phyloP scores from a whole-genome alignment of 2,888 invertebrate species.

The Nemapogon koenigi region DNA sequence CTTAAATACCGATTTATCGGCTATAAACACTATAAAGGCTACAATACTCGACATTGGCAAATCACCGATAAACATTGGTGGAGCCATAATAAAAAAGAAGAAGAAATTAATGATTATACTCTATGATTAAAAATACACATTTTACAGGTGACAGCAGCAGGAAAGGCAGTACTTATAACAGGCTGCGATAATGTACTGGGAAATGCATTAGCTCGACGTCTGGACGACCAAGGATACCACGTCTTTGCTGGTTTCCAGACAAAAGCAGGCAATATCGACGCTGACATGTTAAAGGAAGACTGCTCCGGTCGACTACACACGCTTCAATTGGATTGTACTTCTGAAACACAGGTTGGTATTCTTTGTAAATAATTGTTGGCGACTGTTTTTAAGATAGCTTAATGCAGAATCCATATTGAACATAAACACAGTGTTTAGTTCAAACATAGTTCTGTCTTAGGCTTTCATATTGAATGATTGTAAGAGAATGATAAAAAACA shows the following conservation, averaged over 20 bases:
- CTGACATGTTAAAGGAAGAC: conserved; percentile 78
- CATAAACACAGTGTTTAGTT: neutral
- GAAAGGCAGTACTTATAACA: conserved; percentile 84
- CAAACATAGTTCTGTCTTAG: neutral
- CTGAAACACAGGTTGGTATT: conserved; percentile 68
- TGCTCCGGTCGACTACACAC: conserved; percentile 77
- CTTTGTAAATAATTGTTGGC: conserved; percentile 1
- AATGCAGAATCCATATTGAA: neutral
- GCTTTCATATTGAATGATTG: too few species aligned
- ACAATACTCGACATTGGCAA: too few species aligned
- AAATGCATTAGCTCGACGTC: conserved; percentile 75
- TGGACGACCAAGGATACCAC: conserved; percentile 85
- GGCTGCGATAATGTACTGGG: conserved; percentile 83
- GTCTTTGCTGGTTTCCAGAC: conserved; percentile 86
- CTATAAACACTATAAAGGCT: too few species aligned
- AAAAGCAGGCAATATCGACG: conserved; percentile 71
- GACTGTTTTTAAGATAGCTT: neutral
- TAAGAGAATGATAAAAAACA: too few species aligned
- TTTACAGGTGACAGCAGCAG: conserved; percentile 77
- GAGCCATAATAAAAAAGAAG: too few species aligned
- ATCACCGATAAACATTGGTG: too few species aligned
- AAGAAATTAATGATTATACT: too few species aligned
- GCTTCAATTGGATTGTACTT: conserved; percentile 81
- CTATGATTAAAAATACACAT: too few species aligned
- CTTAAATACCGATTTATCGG: too few species aligned